Evolutionary conservation across 1,140 invertebrate species (phyloP).

Genomic region (Metaphire vulgaris): DNA sequence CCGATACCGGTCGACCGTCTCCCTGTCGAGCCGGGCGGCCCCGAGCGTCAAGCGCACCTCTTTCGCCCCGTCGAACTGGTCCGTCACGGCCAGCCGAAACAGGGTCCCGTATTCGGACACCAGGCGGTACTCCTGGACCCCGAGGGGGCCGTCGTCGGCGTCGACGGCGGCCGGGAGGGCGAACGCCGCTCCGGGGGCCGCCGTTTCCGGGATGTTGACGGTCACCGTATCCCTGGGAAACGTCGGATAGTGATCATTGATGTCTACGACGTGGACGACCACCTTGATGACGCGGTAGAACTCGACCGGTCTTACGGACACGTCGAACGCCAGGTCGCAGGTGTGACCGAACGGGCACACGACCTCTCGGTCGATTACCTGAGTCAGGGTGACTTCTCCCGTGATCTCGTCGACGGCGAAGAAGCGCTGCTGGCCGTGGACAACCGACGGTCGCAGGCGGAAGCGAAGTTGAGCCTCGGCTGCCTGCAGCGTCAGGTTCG

Average conservation of each 20-base stretch:
- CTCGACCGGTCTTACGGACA: constrained; percentile 7
- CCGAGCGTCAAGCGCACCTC: constrained; percentile 15
- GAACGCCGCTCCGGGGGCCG: constrained; percentile 13
- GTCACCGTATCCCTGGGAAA: not conserved
- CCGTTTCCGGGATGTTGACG: constrained; percentile 15
- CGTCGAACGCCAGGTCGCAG: constrained; percentile 24
- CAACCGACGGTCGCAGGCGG: constrained; percentile 1
- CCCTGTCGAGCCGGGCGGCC: constrained; percentile 17
- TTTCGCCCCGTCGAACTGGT: constrained; percentile 9
- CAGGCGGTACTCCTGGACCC: constrained; percentile 13
- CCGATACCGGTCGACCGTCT: constrained; percentile 25
- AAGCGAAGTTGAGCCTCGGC: constrained; percentile 4
- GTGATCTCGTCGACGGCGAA: constrained; percentile 21
- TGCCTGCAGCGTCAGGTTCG: not conserved
- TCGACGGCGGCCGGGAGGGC: constrained; percentile 14
- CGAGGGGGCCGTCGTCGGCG: constrained; percentile 8
- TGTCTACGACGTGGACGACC: constrained; percentile 22
- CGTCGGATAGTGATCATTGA: constrained; percentile 18
- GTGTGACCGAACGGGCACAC: constrained; percentile 9
- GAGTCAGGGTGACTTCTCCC: constrained; percentile 23
- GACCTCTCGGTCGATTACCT: constrained; percentile 23
- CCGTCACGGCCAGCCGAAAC: constrained; percentile 16
- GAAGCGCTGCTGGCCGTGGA: not conserved
- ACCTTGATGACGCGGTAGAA: constrained; percentile 23
- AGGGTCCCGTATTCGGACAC: too few species aligned